Conservation (phyloP, 64 coral and sea anemone genomes). For the Montipora capricornis region DNA sequence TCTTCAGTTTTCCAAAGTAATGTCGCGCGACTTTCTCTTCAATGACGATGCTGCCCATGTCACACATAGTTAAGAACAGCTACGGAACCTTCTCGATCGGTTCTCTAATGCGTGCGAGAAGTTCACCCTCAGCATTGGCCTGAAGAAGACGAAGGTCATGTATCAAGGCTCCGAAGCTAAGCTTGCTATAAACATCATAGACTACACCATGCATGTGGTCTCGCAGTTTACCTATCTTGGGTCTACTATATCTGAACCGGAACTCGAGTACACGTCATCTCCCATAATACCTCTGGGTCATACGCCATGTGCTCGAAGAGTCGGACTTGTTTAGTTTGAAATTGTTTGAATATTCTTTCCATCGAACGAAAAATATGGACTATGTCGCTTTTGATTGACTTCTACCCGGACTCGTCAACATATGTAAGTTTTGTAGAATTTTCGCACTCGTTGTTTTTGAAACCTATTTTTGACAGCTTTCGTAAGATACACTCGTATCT, state of each 20-base stretch:
- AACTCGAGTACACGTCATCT: too few relatives aligned
- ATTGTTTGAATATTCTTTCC: too few relatives aligned
- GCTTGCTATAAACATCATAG: constrained; percentile 1
- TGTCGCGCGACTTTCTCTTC: background rate
- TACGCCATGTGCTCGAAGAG: too few relatives aligned
- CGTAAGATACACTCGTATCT: too few relatives aligned
- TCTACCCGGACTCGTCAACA: too few relatives aligned
- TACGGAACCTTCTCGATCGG: background rate
- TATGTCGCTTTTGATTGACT: too few relatives aligned
- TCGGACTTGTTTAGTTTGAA: too few relatives aligned
- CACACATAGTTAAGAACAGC: background rate
- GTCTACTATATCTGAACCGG: background rate
- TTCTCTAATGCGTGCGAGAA: background rate
- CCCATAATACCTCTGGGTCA: too few relatives aligned
- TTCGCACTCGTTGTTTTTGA: too few relatives aligned
- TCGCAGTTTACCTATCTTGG: constrained; percentile 43
- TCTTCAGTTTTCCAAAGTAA: background rate
- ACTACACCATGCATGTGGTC: background rate
- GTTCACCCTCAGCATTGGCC: background rate
- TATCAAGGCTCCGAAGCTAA: background rate
- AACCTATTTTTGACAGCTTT: too few relatives aligned
- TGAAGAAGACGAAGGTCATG: background rate
- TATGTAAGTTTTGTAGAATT: too few relatives aligned
- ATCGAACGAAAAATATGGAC: too few relatives aligned
- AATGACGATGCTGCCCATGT: background rate